phyloP scores from a whole-genome alignment of 2,113 vertebrate genomes.

The Scomber colias region DNA sequence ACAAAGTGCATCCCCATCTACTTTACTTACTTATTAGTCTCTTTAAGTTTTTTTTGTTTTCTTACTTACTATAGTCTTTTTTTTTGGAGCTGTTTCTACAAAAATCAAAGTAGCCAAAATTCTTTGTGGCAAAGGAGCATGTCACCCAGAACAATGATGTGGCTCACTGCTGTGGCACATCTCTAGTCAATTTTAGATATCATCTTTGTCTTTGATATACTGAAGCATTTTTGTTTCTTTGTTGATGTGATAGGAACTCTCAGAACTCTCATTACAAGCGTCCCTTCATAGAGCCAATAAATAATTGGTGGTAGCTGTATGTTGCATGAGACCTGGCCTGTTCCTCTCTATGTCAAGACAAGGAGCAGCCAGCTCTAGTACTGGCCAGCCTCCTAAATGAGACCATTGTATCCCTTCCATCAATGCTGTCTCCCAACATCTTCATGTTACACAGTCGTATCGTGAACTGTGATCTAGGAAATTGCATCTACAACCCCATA shows the following conservation, averaged over 20 bases:
- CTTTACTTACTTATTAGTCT: too few relatives aligned
- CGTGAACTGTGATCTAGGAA: slow-evolving; percentile 71
- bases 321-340: slow-evolving; percentile 8
- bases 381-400: slow-evolving; percentile 60
- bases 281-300: too few relatives aligned
- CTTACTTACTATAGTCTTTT: too few relatives aligned
- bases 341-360: slow-evolving; percentile 27
- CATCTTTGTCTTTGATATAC: too few relatives aligned
- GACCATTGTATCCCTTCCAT: slow-evolving; percentile 64
- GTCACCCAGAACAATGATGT: too few relatives aligned
- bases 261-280: background rate
- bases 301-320: background rate
- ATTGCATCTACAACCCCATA: slow-evolving; percentile 68
- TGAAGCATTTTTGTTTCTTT: background rate
- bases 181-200: too few relatives aligned
- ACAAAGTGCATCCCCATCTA: too few relatives aligned
- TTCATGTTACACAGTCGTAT: slow-evolving; percentile 72
- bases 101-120: too few relatives aligned
- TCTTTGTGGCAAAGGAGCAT: too few relatives aligned
- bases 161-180: too few relatives aligned
- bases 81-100: too few relatives aligned
- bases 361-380: slow-evolving; percentile 29
- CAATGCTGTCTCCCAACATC: slow-evolving; percentile 60
- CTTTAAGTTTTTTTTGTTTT: too few relatives aligned
- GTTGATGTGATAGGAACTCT: background rate